These are phyloP conservation scores for Pachliopta kotzebuea DNA, from an alignment of 2,888 invertebrate species.

Conservation along the genomic window DNA sequence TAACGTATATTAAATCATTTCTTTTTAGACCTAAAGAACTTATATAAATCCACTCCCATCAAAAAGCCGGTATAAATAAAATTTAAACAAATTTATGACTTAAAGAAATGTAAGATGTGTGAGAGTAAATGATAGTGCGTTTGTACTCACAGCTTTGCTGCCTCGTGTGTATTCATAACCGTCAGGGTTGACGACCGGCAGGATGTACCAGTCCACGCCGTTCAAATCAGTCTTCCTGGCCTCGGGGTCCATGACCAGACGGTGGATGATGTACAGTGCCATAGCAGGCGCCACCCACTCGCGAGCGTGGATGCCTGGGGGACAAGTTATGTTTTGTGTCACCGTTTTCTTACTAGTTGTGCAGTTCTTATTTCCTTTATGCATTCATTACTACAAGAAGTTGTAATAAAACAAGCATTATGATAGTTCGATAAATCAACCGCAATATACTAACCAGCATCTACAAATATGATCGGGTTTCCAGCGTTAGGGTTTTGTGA, in stretches of 20 bases:
- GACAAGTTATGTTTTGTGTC: constrained; percentile 1
- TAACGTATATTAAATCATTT: no score
- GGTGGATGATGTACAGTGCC: constrained; percentile 79
- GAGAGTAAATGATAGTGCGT: not conserved
- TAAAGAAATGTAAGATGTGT: not conserved
- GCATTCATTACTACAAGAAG: no score
- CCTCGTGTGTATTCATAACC: constrained; percentile 83
- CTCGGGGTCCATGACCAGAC: constrained; percentile 63
- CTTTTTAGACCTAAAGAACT: no score
- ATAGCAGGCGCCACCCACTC: constrained; percentile 84
- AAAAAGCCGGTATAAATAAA: no score
- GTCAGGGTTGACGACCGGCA: constrained; percentile 86
- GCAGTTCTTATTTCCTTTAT: not conserved
- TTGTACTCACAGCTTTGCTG: constrained; percentile 52
- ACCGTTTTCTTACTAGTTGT: not conserved
- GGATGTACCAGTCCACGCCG: constrained; percentile 84
- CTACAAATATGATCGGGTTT: constrained; percentile 82
- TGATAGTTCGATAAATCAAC: not conserved
- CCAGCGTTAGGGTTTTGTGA: constrained; percentile 67
- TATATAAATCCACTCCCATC: no score
- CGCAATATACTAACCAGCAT: constrained; percentile 62
- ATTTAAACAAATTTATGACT: not conserved
- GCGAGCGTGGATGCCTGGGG: constrained; percentile 80
- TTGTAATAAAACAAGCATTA: no score
- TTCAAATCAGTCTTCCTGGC: constrained; percentile 65